A percentile compares a stretch with the other conserved stretches of the same genome.
Conservation (phyloP, 2,113 vertebrate genomes). For the Sterrhoptilus dennistouni region DNA sequence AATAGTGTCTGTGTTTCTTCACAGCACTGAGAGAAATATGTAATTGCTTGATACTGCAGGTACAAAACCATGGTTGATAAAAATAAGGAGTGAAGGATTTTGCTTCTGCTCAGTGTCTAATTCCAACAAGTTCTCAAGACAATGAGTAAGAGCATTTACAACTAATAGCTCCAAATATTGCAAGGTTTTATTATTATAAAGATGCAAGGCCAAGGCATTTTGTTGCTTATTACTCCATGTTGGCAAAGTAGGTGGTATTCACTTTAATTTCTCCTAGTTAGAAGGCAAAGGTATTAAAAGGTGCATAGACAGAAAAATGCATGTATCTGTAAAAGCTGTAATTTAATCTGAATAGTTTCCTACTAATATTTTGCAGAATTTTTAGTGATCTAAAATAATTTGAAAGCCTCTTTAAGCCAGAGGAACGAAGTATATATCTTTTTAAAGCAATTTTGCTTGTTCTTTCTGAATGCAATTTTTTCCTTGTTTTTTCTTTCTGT, state of each 20-base stretch:
- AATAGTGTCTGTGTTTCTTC: not conserved
- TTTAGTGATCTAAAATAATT: not conserved
- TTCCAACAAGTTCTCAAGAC: not conserved
- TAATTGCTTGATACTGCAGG: not conserved
- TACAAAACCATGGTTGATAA: not conserved
- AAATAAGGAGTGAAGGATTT: not conserved
- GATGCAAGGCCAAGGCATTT: not conserved
- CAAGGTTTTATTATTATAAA: not conserved
- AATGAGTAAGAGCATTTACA: not conserved
- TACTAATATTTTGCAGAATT: not conserved
- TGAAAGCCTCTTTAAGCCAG: not conserved
- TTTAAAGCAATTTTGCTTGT: not conserved
- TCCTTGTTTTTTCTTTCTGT: not conserved
- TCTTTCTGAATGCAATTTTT: not conserved
- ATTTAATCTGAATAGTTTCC: not conserved
- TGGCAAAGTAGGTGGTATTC: not conserved
- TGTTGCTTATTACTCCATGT: not conserved
- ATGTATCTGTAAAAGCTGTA: not conserved
- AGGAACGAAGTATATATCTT: not conserved
- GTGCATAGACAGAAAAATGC: not conserved
- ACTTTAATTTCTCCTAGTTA: not conserved
- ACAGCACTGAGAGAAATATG: not conserved
- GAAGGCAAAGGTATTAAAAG: not conserved
- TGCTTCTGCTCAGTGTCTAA: not conserved
- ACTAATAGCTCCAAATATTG: not conserved